Base-by-base conservation (phyloP, 2,113 vertebrate species). In the Gallinago undulata region DNA sequence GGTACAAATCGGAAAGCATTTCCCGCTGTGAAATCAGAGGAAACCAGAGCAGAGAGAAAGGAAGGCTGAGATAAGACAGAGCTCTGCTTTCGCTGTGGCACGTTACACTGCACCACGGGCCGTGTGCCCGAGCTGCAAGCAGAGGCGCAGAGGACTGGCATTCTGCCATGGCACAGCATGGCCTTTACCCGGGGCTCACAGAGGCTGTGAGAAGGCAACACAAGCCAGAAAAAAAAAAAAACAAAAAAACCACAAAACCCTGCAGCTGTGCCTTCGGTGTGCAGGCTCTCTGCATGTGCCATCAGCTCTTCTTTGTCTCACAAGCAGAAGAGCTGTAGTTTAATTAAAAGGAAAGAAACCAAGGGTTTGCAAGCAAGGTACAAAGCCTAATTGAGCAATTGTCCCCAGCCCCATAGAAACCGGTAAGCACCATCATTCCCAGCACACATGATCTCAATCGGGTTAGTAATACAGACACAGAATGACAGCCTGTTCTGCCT, bases 71-170 rank as follows among this genome's bases (percentile, higher is more conserved):
- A 7, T 7, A 64, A 79, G 64, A 30, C 33, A 69, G 89, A 76
- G 67, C 35, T 16, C n/a, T 43, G 48, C 43, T 68, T 57, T 78
- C 13, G 2, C 53, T 22, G 50, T 4, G n/a, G 22, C 53, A 92
- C 1, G 0, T 60, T 9, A 55, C 53, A 43, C 39, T 79, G 79
- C 41, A 25, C n/a, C 70, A 43, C 23, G n/a, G 68, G 17, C 33
- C 81, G 64, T 1, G 1, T 4, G 2, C 25, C n/a, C 0, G 3
- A 31, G 66, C 53, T 48, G 25, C 48, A 17, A 37, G 51, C 35
- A 64, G 80, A 64, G 28, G 39, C 23, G 4, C 50, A 73, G 48
- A 9, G 2, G 0, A 70, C 48, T 79, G 57, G 35, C 10, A 0
- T 57, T 56, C 25, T 59, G 70, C 87, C 62, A 16, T 5, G 18